Conservation (phyloP, 2,113 vertebrate genomes). For the Limanda limanda region DNA sequence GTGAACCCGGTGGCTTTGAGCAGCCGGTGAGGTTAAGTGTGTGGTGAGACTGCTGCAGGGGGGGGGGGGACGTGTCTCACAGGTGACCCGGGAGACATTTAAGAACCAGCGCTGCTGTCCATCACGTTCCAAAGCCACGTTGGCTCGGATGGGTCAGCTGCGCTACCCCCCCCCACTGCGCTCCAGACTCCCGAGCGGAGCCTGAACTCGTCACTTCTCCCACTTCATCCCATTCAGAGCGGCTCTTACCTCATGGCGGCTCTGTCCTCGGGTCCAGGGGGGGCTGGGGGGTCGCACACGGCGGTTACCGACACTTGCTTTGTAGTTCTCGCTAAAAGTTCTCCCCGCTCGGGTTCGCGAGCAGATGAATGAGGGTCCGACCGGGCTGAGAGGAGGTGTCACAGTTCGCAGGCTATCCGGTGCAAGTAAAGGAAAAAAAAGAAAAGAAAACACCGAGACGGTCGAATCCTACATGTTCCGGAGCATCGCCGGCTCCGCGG, state of each 20-base stretch:
- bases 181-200: background rate
- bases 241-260: conserved; percentile 80
- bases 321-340: conserved; percentile 64
- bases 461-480: conserved; percentile 73
- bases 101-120: background rate
- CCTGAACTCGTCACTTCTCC: background rate
- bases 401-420: conserved; percentile 55
- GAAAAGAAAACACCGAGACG: conserved; percentile 51
- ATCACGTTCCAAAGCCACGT: background rate
- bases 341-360: conserved; percentile 48
- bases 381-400: conserved; percentile 29
- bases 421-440: conserved; percentile 60
- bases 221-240: background rate
- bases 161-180: no score
- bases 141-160: background rate
- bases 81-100: background rate
- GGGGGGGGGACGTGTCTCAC: no score
- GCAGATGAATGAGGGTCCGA: conserved; percentile 60
- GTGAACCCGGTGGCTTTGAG: background rate
- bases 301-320: conserved; percentile 12
- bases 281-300: conserved; percentile 1
- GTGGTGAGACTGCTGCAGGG: background rate
- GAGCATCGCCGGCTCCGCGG: conserved; percentile 41
- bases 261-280: conserved; percentile 29
- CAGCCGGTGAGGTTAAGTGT: no score